Evolutionary conservation across 1,140 invertebrate genomes (phyloP).

Genomic region (Rhopalosiphum maidis): DNA sequence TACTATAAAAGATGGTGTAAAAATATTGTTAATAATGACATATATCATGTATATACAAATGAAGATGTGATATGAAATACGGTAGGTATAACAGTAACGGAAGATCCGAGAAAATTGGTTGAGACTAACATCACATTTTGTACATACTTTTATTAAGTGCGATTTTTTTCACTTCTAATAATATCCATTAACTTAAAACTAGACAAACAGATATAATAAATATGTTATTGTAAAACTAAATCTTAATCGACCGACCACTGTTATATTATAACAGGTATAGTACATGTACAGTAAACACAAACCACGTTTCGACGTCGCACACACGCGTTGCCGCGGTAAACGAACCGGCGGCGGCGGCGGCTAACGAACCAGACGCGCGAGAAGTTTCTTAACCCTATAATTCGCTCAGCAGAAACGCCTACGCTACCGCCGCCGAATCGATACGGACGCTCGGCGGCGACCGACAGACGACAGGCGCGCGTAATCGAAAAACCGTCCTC

Average conservation of each 20-base stretch:
- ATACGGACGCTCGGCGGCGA: constrained; percentile 23
- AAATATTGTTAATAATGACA: neutral
- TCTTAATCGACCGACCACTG: neutral
- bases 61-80: neutral
- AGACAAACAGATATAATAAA: neutral
- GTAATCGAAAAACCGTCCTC: constrained; percentile 48
- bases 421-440: constrained; percentile 37
- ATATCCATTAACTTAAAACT: neutral
- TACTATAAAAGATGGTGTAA: neutral
- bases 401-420: constrained; percentile 48
- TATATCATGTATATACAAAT: neutral
- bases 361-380: constrained; percentile 36
- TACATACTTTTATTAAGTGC: neutral
- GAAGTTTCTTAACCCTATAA: constrained; percentile 46
- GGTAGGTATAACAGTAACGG: neutral
- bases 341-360: neutral
- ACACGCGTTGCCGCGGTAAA: neutral
- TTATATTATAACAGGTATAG: neutral
- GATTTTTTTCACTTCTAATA: too few species aligned
- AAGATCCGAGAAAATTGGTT: neutral
- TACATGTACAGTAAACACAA: neutral
- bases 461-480: neutral
- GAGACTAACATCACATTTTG: neutral
- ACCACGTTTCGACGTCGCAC: neutral
- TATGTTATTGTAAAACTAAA: neutral